Evolutionary conservation across 2,888 invertebrate species (phyloP), one percentile per base, ranked within the genome.

Genomic region (Agrotis clavis): DNA sequence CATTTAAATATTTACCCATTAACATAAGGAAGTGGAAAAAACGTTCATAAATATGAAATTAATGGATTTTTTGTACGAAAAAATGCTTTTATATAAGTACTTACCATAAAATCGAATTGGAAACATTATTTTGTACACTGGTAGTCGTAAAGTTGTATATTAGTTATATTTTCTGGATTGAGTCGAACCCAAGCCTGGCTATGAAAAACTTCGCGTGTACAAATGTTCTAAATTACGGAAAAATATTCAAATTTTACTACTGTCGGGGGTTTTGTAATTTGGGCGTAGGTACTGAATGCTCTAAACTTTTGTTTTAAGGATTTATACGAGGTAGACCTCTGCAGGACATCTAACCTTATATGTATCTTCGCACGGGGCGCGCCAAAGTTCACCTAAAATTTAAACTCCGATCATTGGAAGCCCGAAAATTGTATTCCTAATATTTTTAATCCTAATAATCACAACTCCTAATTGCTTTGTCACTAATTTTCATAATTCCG

Each of bases 181-280:
- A 61, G 35, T 57, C 30, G 53, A 71, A 60, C 47, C 18, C 19
- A 30, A 16, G 30, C 7, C 13, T 19, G 30, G 47, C 6, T 64
- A 53, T 53, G 67, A 70, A 84, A 64, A 79, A 69, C 54, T 65
- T 84, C 11, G 82, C 82, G 82, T 83, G 82, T 61, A 54, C 35
- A 47, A 66, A 66, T 67, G 82, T 67, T 71, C 50, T 84, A 79
- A 79, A 84, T 70, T 65, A 69, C 21, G 54, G 16, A 57, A 67
- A 67, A 82, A 66, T 73, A 84, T 84, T 82, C 70, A 81, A 81
- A 84, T 73, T 71, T 47, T 51, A 25, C 41, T 25, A 18, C n/a
- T 6, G 19, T 9, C 7, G 59, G 35, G 35, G 62, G 64, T 11
- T 41, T 50, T 69, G 19, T 65, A 64, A 64, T 62, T 65, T 45